Evolutionary conservation across 2,113 vertebrate species (phyloP), one percentile per base, ranked within the genome.

Genomic region (Pterophyllum scalare): DNA sequence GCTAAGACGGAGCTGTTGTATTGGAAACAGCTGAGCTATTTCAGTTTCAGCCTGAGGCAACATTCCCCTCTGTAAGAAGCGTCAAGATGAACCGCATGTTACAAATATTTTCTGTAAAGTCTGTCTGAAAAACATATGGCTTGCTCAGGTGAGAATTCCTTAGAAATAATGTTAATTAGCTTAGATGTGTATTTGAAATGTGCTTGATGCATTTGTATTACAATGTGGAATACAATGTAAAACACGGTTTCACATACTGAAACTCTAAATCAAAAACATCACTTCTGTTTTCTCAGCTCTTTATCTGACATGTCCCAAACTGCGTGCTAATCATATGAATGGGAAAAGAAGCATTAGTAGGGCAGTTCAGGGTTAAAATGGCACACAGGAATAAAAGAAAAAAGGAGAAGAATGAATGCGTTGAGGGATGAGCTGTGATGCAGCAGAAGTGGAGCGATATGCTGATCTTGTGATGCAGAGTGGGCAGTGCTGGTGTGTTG

Each of bases 1-100:
- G 95, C 93, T 95, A 95, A 91, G 89, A 94, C 89, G 87, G 87
- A 89, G 83, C 86, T 81, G 83, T 75, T 90, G 86, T 93, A 96
- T 96, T 96, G 95, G 94, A 95, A 95, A 95, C 96, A 97, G 94
- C 93, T 97, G 96, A 87, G 88, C 93, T 94, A 88, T 95, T 94
- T 94, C 95, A 94, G 83, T 93, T 89, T 93, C 83, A 77, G 88
- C 95, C 94, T 26, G 82, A 94, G 94, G 94, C 94, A 95, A 89
- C 59, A 77, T 92, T 95, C 95, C 80, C 35, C 80, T 86, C 87
- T 92, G 84, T 90, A 93, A 95, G 92, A 95, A 94, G 85, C 86
- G 89, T 94, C 81, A 54, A 75, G 85, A 82, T 82, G 67, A 80
- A 35, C 79, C 80, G 15, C 43, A 60, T 90, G 89, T 84, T 82